These are phyloP conservation scores for Aphaenogaster floridana DNA, from an alignment of 1,140 invertebrate genomes.

Conservation along the genomic window DNA sequence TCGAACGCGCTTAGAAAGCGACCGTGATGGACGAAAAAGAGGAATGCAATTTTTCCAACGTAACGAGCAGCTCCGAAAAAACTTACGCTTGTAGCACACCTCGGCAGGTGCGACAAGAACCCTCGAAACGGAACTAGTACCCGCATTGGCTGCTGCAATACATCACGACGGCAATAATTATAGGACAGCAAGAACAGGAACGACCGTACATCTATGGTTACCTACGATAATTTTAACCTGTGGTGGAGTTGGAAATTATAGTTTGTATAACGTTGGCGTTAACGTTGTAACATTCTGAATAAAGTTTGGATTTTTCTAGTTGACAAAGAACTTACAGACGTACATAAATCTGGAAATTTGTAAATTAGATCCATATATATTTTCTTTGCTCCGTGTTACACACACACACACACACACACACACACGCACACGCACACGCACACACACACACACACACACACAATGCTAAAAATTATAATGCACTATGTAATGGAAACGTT, in stretches of 20 bases:
- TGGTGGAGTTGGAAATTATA: constrained; percentile 1
- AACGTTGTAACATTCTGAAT: background rate
- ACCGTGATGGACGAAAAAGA: constrained; percentile 13
- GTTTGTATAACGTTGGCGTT: too few relatives aligned
- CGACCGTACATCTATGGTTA: background rate
- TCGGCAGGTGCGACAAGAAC: constrained; percentile 52
- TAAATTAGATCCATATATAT: background rate
- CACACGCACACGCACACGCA: background rate
- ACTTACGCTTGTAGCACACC: background rate
- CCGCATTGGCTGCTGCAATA: constrained; percentile 68
- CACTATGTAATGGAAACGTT: background rate
- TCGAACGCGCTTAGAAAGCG: constrained; percentile 23
- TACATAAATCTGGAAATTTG: background rate
- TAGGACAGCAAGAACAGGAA: constrained; percentile 50
- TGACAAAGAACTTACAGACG: background rate
- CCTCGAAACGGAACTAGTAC: constrained; percentile 27
- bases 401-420: background rate
- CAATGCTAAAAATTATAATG: background rate
- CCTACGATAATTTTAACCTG: constrained; percentile 38
- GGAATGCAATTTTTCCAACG: constrained; percentile 57
- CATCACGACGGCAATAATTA: constrained; percentile 83
- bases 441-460: background rate
- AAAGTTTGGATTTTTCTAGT: constrained; percentile 15
- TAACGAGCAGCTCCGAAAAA: constrained; percentile 52
- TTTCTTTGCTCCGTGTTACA: background rate